A percentile compares a stretch with the other conserved stretches of the same genome.
Conservation (phyloP, 1,140 invertebrate species). For the Pantala flavescens region DNA sequence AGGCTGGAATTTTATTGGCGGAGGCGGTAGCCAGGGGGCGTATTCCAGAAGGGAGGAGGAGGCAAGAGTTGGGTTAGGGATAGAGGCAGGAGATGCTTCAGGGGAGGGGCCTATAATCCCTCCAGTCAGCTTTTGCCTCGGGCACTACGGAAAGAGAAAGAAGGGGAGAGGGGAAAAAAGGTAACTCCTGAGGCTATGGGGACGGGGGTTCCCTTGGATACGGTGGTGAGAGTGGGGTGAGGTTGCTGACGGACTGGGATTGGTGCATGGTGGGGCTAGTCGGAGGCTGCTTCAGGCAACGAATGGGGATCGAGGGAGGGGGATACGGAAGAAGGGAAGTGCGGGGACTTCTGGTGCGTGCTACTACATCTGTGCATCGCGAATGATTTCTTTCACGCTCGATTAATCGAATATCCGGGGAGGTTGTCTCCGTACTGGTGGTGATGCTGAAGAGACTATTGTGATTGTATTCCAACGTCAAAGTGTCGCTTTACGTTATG, state of each 20-base stretch:
- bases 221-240: not conserved
- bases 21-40: not conserved
- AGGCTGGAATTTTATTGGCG: constrained; percentile 8
- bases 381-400: no score
- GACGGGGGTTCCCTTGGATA: not conserved
- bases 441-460: no score
- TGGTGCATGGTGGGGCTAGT: not conserved
- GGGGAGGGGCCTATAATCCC: constrained; percentile 6
- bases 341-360: no score
- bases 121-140: constrained; percentile 7
- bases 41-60: not conserved
- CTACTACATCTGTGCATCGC: no score
- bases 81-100: not conserved
- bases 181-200: not conserved
- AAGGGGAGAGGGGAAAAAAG: not conserved
- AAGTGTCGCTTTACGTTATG: no score
- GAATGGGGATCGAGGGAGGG: not conserved
- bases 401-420: no score
- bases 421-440: no score
- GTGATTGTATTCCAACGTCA: no score
- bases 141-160: not conserved
- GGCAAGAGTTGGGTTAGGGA: not conserved
- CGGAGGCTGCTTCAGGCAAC: not conserved
- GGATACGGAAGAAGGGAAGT: not conserved
- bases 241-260: not conserved